These are phyloP conservation scores for Watsonalla binaria DNA, from an alignment of 2,888 invertebrate genomes.

Conservation along the genomic window DNA sequence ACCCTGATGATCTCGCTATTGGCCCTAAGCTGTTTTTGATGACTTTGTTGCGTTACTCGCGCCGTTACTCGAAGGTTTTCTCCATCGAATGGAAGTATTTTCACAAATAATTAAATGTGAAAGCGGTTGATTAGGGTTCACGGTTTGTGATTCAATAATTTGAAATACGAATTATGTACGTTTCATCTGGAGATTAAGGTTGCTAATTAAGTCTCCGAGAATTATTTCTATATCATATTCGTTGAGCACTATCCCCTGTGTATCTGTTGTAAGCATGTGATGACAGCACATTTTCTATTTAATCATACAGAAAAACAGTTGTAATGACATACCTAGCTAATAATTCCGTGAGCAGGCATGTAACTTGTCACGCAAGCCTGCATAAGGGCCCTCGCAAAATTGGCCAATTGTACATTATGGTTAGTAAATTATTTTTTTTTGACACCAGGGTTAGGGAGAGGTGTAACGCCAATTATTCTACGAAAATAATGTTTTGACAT, in stretches of 20 bases:
- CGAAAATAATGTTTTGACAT: too few species aligned
- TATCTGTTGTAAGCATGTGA: conserved; percentile 29
- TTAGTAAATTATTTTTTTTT: too few species aligned
- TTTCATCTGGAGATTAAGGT: too few species aligned
- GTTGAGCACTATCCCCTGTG: conserved; percentile 43
- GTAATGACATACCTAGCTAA: conserved; percentile 20
- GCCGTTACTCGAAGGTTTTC: conserved; percentile 23
- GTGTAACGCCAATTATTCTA: too few species aligned
- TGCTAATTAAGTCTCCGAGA: conserved; percentile 7
- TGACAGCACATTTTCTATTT: conserved; percentile 47
- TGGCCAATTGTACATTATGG: too few species aligned
- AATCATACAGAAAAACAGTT: conserved; percentile 39
- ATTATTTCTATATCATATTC: conserved; percentile 8
- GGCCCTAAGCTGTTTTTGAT: conserved; percentile 65
- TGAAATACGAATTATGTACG: too few species aligned
- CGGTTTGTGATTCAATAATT: background rate
- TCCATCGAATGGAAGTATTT: conserved; percentile 9
- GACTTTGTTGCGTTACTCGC: conserved; percentile 19
- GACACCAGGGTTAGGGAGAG: too few species aligned
- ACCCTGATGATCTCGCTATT: conserved; percentile 44
- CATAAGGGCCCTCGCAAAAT: conserved; percentile 3
- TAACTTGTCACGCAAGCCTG: conserved; percentile 46
- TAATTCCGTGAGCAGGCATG: conserved; percentile 34
- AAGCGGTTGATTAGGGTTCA: background rate
- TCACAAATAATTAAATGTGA: background rate